phyloP scores from a whole-genome alignment of 2,797 vertebrate species.

The Petrocephalus sullivani region DNA sequence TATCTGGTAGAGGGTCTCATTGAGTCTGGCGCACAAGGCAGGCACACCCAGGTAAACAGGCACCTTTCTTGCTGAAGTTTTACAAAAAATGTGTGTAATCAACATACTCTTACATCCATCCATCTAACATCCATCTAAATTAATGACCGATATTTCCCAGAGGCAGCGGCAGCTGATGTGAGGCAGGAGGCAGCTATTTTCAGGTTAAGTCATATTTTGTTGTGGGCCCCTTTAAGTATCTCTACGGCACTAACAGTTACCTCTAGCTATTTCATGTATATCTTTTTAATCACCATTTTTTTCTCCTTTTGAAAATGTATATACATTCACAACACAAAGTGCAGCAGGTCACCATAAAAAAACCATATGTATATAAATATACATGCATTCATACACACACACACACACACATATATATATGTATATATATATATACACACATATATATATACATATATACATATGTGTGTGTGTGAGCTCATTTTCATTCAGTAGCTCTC shows the following conservation, averaged over 20 bases:
- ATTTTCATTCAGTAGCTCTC: neutral
- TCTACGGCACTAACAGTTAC: neutral
- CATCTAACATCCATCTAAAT: conserved; percentile 51
- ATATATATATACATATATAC: too few relatives aligned
- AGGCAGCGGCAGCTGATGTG: neutral
- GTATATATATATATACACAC: too few relatives aligned
- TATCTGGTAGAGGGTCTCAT: neutral
- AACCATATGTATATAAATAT: too few relatives aligned
- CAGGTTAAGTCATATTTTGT: neutral
- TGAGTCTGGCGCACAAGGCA: neutral
- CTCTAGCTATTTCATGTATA: neutral
- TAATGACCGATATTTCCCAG: conserved; percentile 28
- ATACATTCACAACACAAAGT: neutral
- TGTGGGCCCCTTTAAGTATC: neutral
- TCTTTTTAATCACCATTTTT: neutral
- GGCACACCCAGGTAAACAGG: conserved; percentile 32
- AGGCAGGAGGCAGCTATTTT: neutral
- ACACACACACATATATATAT: too few relatives aligned
- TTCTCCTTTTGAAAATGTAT: neutral
- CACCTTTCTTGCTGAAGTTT: conserved; percentile 68
- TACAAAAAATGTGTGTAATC: conserved; percentile 57
- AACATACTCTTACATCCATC: conserved; percentile 67
- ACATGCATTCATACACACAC: too few relatives aligned
- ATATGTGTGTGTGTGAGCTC: too few relatives aligned
- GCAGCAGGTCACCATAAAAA: neutral